Evolutionary conservation across 2,797 vertebrate genomes (phyloP).

Genomic region (Enteromius trimaculatus): DNA sequence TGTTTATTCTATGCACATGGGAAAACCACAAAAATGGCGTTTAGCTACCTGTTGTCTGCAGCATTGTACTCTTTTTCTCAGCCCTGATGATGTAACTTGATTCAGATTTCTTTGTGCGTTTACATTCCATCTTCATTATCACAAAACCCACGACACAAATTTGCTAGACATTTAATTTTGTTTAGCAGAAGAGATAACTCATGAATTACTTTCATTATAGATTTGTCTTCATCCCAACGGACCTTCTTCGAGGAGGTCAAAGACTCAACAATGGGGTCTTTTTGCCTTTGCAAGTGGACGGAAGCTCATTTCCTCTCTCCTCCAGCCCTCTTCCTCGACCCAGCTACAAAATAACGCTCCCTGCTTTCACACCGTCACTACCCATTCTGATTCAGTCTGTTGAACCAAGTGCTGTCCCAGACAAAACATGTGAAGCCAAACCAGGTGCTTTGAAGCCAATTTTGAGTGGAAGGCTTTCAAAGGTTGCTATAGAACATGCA

Average conservation of each 20-base stretch:
- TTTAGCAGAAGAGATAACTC: conserved; percentile 3
- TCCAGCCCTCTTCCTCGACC: conserved; percentile 1
- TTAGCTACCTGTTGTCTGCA: neutral
- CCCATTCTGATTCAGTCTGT: conserved; percentile 49
- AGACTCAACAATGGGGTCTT: neutral
- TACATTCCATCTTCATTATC: neutral
- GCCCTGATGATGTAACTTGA: neutral
- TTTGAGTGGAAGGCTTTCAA: conserved; percentile 25
- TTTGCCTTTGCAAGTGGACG: conserved; percentile 21
- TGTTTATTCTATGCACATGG: neutral
- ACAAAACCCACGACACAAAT: neutral
- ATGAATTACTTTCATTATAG: conserved; percentile 38
- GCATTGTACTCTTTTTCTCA: neutral
- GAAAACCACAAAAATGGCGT: neutral
- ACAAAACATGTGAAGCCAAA: conserved; percentile 33
- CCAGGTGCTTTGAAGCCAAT: conserved; percentile 17
- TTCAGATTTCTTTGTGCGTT: neutral
- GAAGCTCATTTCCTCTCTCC: conserved; percentile 19
- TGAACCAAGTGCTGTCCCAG: conserved; percentile 16
- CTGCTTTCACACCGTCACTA: conserved; percentile 20
- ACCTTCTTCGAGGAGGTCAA: conserved; percentile 36
- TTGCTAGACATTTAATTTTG: neutral
- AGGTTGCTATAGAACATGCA: no score
- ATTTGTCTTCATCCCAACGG: conserved; percentile 58
- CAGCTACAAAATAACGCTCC: conserved; percentile 39